A percentile compares a stretch with the other conserved stretches of the same genome.
phyloP scores from a whole-genome alignment of 2,888 invertebrate species.

The Anthophora plumipes region DNA sequence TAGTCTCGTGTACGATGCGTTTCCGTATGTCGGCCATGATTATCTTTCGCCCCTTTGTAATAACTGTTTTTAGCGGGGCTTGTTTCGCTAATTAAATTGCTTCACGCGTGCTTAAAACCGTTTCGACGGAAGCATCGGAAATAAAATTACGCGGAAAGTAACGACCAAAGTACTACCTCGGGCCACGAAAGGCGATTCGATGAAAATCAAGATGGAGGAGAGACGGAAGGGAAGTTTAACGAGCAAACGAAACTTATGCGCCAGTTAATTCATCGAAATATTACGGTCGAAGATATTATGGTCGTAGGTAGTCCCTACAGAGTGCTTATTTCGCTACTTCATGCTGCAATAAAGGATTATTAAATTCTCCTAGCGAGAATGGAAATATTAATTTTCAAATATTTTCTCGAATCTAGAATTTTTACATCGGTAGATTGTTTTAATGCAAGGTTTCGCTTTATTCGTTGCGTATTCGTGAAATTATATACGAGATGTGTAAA shows the following conservation, averaged over 20 bases:
- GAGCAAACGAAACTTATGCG: not conserved
- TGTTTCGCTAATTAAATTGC: not conserved
- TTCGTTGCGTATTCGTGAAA: too few relatives aligned
- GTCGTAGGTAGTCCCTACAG: not conserved
- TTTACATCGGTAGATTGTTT: too few relatives aligned
- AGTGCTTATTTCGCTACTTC: too few relatives aligned
- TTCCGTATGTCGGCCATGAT: not conserved
- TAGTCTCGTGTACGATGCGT: not conserved
- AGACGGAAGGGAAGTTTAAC: not conserved
- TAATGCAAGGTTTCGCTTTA: too few relatives aligned
- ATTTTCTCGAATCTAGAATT: too few relatives aligned
- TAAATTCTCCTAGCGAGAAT: too few relatives aligned
- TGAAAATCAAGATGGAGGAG: too few relatives aligned
- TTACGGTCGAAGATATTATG: not conserved
- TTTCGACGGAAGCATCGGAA: not conserved
- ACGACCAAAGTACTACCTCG: not conserved
- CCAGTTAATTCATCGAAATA: slow-evolving; percentile 7
- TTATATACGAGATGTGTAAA: too few relatives aligned
- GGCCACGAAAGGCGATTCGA: too few relatives aligned
- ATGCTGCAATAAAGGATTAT: too few relatives aligned
- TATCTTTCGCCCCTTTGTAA: not conserved
- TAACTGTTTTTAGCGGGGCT: not conserved
- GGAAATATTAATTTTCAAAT: too few relatives aligned
- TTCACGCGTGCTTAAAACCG: not conserved
- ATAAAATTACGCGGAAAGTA: slow-evolving; percentile 3